Evolutionary conservation across 1,140 invertebrate genomes (phyloP).

Genomic region (Drosophila setifemur): DNA sequence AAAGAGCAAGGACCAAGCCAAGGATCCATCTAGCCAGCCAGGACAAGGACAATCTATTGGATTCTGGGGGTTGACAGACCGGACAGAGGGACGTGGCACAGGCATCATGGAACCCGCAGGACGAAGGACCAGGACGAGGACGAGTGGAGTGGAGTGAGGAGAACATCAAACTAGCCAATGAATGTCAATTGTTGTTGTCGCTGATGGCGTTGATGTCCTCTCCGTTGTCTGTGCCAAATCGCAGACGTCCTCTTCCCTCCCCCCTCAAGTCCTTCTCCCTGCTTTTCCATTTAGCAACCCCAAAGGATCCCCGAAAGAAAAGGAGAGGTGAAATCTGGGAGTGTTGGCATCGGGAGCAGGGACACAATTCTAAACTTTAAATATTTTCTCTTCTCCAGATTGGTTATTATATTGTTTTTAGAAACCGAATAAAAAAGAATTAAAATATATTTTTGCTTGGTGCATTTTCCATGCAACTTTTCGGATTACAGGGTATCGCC

Average conservation of each 20-base stretch:
- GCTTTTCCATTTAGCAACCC: neutral
- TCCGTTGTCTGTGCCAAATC: slow-evolving; percentile 27
- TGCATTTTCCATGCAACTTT: no score
- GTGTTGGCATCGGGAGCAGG: no score
- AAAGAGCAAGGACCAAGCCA: slow-evolving; percentile 52
- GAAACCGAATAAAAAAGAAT: no score
- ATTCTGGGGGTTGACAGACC: slow-evolving; percentile 1
- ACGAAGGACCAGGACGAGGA: neutral
- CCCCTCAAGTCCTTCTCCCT: neutral
- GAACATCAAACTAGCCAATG: slow-evolving; percentile 74
- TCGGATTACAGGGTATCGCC: slow-evolving; percentile 15
- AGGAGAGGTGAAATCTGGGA: neutral
- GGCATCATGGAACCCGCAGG: no score
- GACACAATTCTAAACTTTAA: no score
- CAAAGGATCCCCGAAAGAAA: neutral
- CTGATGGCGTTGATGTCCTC: slow-evolving; percentile 44
- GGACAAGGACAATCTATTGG: slow-evolving; percentile 7
- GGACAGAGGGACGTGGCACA: no score
- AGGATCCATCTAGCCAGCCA: slow-evolving; percentile 21
- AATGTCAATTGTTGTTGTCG: slow-evolving; percentile 74
- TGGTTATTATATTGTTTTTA: no score
- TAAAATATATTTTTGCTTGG: no score
- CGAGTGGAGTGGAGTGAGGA: neutral
- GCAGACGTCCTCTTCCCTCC: neutral
- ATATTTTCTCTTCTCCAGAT: no score